A percentile compares a stretch with the other conserved stretches of the same genome.
These are phyloP conservation scores for Halictus rubicundus DNA, from an alignment of 1,140 invertebrate genomes.

Conservation along the genomic window DNA sequence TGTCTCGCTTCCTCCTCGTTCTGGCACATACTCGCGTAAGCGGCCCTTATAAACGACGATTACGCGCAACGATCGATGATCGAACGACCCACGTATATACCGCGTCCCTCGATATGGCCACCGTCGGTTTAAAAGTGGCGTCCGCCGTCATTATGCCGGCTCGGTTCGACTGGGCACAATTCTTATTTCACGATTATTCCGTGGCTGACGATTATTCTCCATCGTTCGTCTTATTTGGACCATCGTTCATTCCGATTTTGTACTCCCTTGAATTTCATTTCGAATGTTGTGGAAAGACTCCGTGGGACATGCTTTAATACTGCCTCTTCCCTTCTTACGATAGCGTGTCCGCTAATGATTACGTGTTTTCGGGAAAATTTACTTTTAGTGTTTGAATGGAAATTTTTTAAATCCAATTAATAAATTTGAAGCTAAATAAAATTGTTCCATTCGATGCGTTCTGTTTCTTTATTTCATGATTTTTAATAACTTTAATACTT, in stretches of 20 bases:
- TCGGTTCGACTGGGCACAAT: not conserved
- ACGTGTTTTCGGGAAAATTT: too few relatives aligned
- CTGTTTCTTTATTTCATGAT: too few relatives aligned
- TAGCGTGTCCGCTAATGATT: too few relatives aligned
- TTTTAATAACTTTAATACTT: too few relatives aligned
- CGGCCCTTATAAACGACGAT: conserved; percentile 43
- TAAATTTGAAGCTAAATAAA: too few relatives aligned
- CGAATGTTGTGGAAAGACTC: too few relatives aligned
- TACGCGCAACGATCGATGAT: conserved; percentile 42
- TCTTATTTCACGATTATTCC: not conserved
- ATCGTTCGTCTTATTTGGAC: conserved; percentile 1
- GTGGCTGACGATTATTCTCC: not conserved
- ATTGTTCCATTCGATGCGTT: too few relatives aligned
- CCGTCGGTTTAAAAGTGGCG: conserved; percentile 40
- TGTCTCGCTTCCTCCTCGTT: conserved; percentile 44
- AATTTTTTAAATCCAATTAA: too few relatives aligned
- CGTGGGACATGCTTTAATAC: too few relatives aligned
- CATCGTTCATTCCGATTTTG: not conserved
- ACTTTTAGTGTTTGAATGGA: too few relatives aligned
- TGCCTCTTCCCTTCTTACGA: too few relatives aligned
- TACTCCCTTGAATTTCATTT: too few relatives aligned
- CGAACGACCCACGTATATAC: conserved; percentile 38
- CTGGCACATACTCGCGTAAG: not conserved
- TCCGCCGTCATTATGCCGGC: conserved; percentile 38
- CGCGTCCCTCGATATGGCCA: conserved; percentile 51